Evolutionary conservation across 2,797 vertebrate species (phyloP).

Genomic region (Paratrypauchen microcephalus): DNA sequence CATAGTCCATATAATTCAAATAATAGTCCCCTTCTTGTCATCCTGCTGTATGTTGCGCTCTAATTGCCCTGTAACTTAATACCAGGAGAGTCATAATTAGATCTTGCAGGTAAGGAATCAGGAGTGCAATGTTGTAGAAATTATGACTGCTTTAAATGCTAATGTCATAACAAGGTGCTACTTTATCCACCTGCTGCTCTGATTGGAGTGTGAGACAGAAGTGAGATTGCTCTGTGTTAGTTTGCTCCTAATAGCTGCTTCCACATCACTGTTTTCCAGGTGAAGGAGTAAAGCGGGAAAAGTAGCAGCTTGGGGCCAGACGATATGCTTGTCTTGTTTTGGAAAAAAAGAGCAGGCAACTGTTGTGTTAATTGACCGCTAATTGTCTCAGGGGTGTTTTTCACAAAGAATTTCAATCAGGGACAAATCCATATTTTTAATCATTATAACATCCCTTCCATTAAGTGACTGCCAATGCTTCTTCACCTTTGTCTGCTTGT

Average conservation of each 20-base stretch:
- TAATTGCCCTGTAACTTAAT: constrained; percentile 35
- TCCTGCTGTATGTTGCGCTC: constrained; percentile 7
- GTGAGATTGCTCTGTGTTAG: constrained; percentile 19
- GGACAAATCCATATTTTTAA: constrained; percentile 6
- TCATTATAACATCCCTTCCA: constrained; percentile 6
- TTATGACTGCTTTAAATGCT: constrained; percentile 32
- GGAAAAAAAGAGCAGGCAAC: not conserved
- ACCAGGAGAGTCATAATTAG: constrained; percentile 32
- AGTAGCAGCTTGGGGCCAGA: not conserved
- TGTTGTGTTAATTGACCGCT: not conserved
- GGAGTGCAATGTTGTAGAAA: constrained; percentile 19
- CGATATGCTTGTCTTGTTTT: not conserved
- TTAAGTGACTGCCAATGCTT: constrained; percentile 4
- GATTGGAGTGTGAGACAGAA: constrained; percentile 34
- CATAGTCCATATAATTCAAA: constrained; percentile 22
- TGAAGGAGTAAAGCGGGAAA: constrained; percentile 3
- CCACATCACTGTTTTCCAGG: not conserved
- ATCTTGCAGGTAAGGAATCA: constrained; percentile 25
- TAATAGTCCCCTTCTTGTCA: constrained; percentile 6
- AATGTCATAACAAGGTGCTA: constrained; percentile 43
- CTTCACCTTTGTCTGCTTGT: not conserved
- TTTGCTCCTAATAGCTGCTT: constrained; percentile 30
- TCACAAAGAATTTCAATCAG: not conserved
- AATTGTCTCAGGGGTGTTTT: constrained; percentile 4
- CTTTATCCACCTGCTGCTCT: constrained; percentile 25